Conservation (phyloP, 2,888 invertebrate species). For the Pterostichus niger region DNA sequence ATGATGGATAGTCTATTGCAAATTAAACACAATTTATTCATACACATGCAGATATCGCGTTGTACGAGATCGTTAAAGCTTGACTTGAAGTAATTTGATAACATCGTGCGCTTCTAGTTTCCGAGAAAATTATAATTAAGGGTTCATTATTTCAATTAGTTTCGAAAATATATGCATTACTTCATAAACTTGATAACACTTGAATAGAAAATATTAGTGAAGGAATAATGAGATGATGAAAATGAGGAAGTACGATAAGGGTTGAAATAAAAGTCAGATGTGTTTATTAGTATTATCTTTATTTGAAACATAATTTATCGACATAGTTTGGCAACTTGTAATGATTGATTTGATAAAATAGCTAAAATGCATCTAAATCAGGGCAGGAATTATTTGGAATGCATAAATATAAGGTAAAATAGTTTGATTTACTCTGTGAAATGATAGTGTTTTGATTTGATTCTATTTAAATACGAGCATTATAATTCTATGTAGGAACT, state of each 20-base stretch:
- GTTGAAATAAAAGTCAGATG: conserved; percentile 29
- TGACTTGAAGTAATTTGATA: conserved; percentile 40
- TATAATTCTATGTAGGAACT: conserved; percentile 21
- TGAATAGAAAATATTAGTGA: too few relatives aligned
- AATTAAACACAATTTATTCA: conserved; percentile 20
- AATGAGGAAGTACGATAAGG: too few relatives aligned
- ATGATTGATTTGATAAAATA: conserved; percentile 45
- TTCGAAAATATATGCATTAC: neutral
- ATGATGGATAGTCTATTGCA: neutral
- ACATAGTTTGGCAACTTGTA: conserved; percentile 60
- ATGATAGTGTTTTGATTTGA: conserved; percentile 23
- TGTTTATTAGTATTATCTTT: conserved; percentile 53
- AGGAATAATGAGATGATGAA: too few relatives aligned
- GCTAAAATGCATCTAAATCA: conserved; percentile 49
- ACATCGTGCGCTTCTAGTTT: conserved; percentile 1
- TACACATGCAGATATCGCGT: conserved; percentile 17
- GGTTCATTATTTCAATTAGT: conserved; percentile 37
- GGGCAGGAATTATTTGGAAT: conserved; percentile 35
- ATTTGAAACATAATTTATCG: conserved; percentile 63
- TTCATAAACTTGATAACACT: neutral
- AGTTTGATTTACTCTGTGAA: conserved; percentile 16
- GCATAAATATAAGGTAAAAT: conserved; percentile 34
- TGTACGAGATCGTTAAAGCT: neutral
- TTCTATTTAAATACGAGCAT: conserved; percentile 18
- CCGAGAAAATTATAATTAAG: conserved; percentile 1